Evolutionary conservation across 2,797 vertebrate species (phyloP).

Genomic region (Falco naumanni): DNA sequence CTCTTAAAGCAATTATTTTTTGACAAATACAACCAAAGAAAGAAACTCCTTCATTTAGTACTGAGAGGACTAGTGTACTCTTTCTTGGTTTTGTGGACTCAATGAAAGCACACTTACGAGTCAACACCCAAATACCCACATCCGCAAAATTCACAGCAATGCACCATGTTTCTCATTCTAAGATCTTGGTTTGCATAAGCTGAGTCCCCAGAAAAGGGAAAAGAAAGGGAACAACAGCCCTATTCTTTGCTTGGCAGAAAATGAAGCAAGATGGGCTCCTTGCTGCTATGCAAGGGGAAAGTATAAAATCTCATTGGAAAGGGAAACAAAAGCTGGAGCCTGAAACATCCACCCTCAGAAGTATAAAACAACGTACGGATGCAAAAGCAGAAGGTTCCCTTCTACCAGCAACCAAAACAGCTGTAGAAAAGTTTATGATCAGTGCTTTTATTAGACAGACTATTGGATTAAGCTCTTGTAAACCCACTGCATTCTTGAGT

Average conservation of each 20-base stretch:
- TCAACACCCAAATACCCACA: not conserved
- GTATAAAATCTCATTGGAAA: not conserved
- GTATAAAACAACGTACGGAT: not conserved
- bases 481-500: not conserved
- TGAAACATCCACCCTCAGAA: not conserved
- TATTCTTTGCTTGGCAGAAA: not conserved
- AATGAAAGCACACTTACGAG: rapidly evolving
- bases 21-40: not conserved
- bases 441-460: not conserved
- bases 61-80: not conserved
- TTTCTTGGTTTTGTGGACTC: not conserved
- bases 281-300: not conserved
- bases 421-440: not conserved
- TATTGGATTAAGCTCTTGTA: not conserved
- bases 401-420: not conserved
- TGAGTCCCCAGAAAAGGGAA: not conserved
- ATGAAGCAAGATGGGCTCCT: not conserved
- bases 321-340: not conserved
- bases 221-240: not conserved
- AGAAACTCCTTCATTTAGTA: not conserved
- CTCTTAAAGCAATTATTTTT: not conserved
- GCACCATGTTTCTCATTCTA: not conserved
- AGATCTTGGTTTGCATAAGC: not conserved
- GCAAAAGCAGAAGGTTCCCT: not conserved
- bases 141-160: not conserved